Percentiles rank a stretch among this genome's conserved stretches.
Conservation (phyloP, 2,797 vertebrate genomes). For the Lophotriccus pileatus region DNA sequence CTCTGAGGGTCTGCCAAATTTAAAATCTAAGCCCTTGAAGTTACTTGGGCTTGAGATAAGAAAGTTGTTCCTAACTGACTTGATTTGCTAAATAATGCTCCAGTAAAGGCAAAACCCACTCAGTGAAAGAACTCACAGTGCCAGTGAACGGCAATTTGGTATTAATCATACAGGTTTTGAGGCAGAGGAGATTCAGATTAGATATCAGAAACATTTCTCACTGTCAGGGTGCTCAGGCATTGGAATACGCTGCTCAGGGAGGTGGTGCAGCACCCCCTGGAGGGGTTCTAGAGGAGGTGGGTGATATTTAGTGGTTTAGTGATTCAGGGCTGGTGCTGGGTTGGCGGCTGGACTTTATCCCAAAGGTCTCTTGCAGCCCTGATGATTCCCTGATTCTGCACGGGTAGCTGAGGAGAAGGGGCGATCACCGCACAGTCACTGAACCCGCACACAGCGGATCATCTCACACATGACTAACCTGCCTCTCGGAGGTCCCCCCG, state of each 20-base stretch:
- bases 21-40: neutral
- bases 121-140: neutral
- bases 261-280: neutral
- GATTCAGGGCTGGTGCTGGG: neutral
- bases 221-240: fast-evolving
- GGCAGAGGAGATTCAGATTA: too few relatives aligned
- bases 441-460: fast-evolving
- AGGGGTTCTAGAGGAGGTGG: neutral
- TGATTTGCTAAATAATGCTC: neutral
- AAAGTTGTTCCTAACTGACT: neutral
- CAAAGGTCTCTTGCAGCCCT: fast-evolving
- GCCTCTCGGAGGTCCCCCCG: fast-evolving
- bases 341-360: fast-evolving
- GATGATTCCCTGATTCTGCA: fast-evolving
- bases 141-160: neutral
- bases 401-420: fast-evolving
- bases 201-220: fast-evolving
- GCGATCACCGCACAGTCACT: fast-evolving
- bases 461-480: fast-evolving
- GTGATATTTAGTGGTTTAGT: neutral
- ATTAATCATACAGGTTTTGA: neutral
- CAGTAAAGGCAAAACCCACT: neutral
- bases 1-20: neutral
- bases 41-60: neutral
- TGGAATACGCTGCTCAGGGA: neutral